Conservation (phyloP, 2,113 vertebrate genomes). For the Ascaphus truei region DNA sequence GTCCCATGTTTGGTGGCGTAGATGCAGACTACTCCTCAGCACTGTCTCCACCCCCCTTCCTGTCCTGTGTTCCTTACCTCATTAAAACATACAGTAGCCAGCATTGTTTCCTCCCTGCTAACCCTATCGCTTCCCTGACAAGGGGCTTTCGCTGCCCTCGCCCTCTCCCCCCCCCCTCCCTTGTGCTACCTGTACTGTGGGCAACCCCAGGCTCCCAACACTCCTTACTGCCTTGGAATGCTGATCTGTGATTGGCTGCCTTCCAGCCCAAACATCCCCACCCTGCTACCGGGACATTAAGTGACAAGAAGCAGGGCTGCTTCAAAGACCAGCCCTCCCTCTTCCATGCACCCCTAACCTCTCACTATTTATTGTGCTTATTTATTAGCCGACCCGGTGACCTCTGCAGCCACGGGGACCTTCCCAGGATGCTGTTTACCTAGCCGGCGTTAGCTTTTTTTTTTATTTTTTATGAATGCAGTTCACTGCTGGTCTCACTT, state of each 20-base stretch:
- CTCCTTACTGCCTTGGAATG: conserved; percentile 42
- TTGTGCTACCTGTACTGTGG: conserved; percentile 11
- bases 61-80: conserved; percentile 9
- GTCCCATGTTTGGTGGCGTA: not conserved
- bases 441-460: not conserved
- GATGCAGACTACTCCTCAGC: conserved; percentile 11
- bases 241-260: conserved; percentile 46
- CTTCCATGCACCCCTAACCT: not conserved
- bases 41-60: not conserved
- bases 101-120: conserved; percentile 19
- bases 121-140: conserved; percentile 20
- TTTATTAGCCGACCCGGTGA: conserved; percentile 7
- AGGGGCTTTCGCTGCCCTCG: not conserved
- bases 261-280: conserved; percentile 54
- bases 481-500: not conserved
- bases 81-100: conserved; percentile 22
- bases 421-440: not conserved
- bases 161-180: conserved; percentile 31
- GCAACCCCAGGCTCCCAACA: not conserved
- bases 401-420: not conserved
- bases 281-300: conserved; percentile 40
- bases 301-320: conserved; percentile 47
- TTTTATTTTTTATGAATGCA: not conserved
- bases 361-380: conserved; percentile 7
- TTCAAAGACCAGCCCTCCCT: not conserved